A percentile compares a stretch with the other conserved stretches of the same genome.
phyloP scores from a whole-genome alignment of 1,140 invertebrate genomes.

The Sipha flava region DNA sequence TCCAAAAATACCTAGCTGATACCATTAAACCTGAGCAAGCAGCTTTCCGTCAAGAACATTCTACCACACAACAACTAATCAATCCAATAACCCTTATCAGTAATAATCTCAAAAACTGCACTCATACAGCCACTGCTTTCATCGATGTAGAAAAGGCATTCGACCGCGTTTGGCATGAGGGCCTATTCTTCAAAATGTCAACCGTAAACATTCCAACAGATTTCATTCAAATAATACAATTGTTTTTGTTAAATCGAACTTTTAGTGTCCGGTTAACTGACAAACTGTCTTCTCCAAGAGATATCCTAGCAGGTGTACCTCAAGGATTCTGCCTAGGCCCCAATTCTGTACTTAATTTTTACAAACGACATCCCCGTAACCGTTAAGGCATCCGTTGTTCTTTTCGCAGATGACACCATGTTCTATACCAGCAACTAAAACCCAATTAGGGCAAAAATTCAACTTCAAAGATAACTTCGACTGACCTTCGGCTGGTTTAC shows the following conservation, averaged over 20 bases:
- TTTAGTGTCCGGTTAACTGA: not conserved
- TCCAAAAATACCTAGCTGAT: not conserved
- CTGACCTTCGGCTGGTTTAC: not conserved
- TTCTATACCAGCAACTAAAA: not conserved
- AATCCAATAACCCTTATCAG: not conserved
- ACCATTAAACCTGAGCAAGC: not conserved
- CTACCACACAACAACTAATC: not conserved
- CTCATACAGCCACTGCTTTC: not conserved
- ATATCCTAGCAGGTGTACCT: not conserved
- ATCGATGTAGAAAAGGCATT: not conserved
- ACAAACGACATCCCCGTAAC: not conserved
- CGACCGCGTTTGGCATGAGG: not conserved
- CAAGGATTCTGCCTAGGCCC: not conserved
- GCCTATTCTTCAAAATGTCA: slow-evolving; percentile 18
- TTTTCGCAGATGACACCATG: not conserved
- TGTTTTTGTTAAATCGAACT: not conserved
- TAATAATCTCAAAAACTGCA: not conserved
- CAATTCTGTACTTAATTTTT: not conserved
- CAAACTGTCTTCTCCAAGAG: not conserved
- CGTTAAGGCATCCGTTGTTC: not conserved
- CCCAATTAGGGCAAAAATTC: not conserved
- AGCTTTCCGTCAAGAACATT: not conserved
- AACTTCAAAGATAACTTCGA: not conserved
- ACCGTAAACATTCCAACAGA: not conserved
- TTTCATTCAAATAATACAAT: not conserved